Base-by-base conservation (phyloP, 2,797 vertebrate species). In the Apodemus agrarius region DNA sequence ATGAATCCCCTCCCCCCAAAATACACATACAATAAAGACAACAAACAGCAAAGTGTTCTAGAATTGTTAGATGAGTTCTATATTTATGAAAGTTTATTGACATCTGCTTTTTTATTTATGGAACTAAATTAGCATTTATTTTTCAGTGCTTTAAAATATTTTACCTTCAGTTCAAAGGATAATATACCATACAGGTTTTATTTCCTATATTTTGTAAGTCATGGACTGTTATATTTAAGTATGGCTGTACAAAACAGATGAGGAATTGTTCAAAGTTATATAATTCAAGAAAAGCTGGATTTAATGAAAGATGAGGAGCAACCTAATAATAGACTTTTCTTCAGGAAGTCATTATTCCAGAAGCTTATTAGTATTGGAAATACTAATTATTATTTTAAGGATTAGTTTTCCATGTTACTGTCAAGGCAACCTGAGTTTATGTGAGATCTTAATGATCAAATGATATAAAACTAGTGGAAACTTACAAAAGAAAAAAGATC, bases 321-420 rank as follows among this genome's bases (percentile, higher is more conserved):
- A 84, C 46, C 13, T 83, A 91, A 94, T 97, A 90, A 94, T 94
- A 94, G n/a, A 75, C 46, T 95, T 93, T 94, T 88, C 59, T 96
- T 92, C 17, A 95, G 93, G 79, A 96, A 96, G 63, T 90, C 52
- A 88, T 95, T 97, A 96, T 96, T 94, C 91, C 65, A 74, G 59
- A 67, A 90, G 78, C 80, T 96, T 90, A 46, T 91, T 96, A 93
- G 81, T 83, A 86, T 90, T 17, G 0, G 37, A 91, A 95, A 85
- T 94, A 81, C 52, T 78, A 95, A 93, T 74, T 43, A 87, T 89
- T 96, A 78, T 87, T 31, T 95, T 91, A 54, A 97, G 81, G 61
- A 92, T 96, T 97, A 95, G 90, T 93, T 97, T 19, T 43, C 52
- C 92, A 49, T 90, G 88, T 21, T 96, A 40, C 80, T 90, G 37